Evolutionary conservation across 2,888 invertebrate genomes (phyloP).

Genomic region (Orthosia gracilis): DNA sequence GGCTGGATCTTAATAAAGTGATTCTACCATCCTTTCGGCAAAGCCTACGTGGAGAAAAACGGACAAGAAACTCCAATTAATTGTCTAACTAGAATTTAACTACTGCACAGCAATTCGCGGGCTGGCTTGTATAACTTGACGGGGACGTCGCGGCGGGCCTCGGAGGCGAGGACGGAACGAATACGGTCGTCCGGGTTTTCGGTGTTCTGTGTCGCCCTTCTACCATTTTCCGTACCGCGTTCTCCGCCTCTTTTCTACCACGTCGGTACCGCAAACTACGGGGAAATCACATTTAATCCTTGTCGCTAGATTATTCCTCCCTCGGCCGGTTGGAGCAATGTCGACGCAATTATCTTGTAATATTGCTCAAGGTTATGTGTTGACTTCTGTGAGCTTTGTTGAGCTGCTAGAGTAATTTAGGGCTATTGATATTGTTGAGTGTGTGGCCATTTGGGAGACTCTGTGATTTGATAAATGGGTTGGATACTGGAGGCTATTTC

Average conservation of each 20-base stretch:
- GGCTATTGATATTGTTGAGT: constrained; percentile 1
- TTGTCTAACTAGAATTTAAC: too few relatives aligned
- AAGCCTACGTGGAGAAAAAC: too few relatives aligned
- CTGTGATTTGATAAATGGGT: constrained; percentile 11
- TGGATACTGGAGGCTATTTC: background rate
- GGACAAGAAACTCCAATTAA: too few relatives aligned
- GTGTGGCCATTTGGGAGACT: constrained; percentile 2
- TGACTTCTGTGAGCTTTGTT: constrained; percentile 15
- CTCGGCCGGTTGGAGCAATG: constrained; percentile 4
- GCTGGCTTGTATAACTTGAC: too few relatives aligned
- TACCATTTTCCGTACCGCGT: too few relatives aligned
- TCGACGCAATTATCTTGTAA: constrained; percentile 32
- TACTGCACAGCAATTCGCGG: too few relatives aligned
- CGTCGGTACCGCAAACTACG: background rate
- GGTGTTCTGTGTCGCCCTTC: too few relatives aligned
- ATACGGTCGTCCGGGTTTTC: too few relatives aligned
- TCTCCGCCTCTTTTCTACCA: background rate
- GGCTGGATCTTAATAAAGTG: too few relatives aligned
- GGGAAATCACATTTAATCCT: constrained; percentile 25
- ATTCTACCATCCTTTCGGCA: too few relatives aligned
- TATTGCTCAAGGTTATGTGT: constrained; percentile 37
- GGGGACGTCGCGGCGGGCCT: too few relatives aligned
- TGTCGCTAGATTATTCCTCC: constrained; percentile 28
- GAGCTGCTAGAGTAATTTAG: constrained; percentile 9
- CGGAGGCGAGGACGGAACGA: too few relatives aligned